phyloP scores from a whole-genome alignment of 2,797 vertebrate species.

The Phalanger gymnotis region DNA sequence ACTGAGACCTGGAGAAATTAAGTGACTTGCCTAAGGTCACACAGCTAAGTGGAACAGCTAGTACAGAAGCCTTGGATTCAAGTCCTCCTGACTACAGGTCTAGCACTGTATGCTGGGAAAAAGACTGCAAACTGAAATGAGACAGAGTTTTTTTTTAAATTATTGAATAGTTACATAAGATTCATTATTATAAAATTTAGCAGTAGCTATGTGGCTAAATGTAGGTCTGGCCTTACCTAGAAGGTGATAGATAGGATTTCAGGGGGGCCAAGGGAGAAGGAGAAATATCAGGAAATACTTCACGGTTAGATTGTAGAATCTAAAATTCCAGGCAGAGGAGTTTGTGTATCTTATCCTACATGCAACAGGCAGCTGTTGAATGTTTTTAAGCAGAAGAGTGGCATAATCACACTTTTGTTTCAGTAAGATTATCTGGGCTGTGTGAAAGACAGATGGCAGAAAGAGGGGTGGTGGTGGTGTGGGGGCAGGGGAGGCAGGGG shows the following conservation, averaged over 20 bases:
- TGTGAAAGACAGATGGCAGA: neutral
- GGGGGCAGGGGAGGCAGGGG: no score
- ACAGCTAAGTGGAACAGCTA: neutral
- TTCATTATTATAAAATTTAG: neutral
- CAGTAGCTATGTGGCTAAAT: neutral
- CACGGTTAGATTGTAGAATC: neutral
- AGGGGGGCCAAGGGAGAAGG: neutral
- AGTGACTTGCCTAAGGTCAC: neutral
- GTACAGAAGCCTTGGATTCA: neutral
- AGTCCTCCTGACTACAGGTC: neutral
- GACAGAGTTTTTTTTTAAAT: neutral
- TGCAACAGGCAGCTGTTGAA: neutral
- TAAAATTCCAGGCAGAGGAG: neutral
- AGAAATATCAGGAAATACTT: neutral
- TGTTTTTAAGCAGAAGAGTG: neutral
- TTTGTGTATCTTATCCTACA: neutral
- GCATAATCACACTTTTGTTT: neutral
- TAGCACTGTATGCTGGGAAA: neutral
- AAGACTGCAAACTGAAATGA: neutral
- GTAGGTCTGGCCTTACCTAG: neutral
- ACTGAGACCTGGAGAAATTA: neutral
- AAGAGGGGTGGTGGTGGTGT: neutral
- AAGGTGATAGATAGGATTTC: neutral
- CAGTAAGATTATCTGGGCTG: neutral
- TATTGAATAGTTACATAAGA: neutral